Conservation (phyloP, 2,113 vertebrate genomes). For the Melanerpes formicivorus region DNA sequence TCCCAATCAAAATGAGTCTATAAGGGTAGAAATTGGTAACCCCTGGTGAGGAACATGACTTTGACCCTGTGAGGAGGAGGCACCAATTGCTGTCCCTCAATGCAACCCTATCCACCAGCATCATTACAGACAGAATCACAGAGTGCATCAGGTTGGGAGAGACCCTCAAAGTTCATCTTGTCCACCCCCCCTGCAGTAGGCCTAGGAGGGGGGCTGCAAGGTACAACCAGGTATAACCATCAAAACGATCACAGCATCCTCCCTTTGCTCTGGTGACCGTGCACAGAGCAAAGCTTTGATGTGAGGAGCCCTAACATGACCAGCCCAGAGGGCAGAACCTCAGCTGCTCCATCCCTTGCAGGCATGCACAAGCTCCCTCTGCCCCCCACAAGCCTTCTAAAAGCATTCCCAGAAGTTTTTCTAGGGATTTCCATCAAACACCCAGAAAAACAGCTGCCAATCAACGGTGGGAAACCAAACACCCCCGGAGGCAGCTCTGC, state of each 20-base stretch:
- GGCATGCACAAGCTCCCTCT: too few species aligned
- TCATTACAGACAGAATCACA: too few species aligned
- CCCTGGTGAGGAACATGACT: accelerated
- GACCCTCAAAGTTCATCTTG: too few species aligned
- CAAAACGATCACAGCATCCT: background rate
- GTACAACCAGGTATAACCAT: background rate
- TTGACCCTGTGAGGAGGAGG: background rate
- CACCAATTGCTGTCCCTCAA: accelerated
- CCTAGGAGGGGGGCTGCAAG: background rate
- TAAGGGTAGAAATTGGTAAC: background rate
- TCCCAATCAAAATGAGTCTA: too few species aligned
- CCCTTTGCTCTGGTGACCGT: background rate
- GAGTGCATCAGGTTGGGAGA: too few species aligned
- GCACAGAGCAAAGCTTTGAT: background rate
- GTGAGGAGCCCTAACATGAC: accelerated
- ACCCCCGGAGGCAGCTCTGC: background rate
- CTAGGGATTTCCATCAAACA: background rate
- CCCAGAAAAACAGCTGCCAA: background rate
- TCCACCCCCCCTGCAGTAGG: too few species aligned
- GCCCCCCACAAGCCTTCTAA: background rate
- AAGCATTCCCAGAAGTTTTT: background rate
- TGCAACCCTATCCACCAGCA: background rate
- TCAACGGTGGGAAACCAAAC: background rate
- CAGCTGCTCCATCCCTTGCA: background rate
- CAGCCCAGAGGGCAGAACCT: background rate